phyloP scores from a whole-genome alignment of 1,140 invertebrate species.

The Zaprionus nigranus region DNA sequence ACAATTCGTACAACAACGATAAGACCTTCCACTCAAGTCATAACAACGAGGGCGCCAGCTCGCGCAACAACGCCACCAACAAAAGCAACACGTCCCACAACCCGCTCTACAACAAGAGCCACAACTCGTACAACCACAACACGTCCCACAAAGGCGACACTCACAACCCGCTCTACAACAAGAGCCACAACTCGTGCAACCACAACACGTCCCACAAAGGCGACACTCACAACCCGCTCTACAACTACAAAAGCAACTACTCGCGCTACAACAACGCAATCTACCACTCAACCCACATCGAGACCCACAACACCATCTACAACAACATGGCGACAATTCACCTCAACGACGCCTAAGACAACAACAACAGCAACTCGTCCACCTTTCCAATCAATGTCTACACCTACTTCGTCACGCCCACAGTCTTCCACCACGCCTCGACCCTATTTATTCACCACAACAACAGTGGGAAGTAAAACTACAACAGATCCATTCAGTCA shows the following conservation, averaged over 20 bases:
- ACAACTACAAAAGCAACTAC: slow-evolving; percentile 18
- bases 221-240: background rate
- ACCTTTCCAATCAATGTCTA: background rate
- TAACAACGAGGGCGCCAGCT: background rate
- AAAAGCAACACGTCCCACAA: background rate
- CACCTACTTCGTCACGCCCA: background rate
- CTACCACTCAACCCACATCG: background rate
- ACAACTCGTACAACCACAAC: slow-evolving; percentile 1
- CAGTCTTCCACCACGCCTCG: slow-evolving; percentile 54
- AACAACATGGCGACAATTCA: slow-evolving; percentile 17
- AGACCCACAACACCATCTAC: slow-evolving; percentile 12
- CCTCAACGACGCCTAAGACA: slow-evolving; percentile 11
- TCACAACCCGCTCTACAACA: slow-evolving; percentile 6
- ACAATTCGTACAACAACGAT: too few species aligned
- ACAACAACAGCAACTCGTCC: background rate
- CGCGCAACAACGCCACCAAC: background rate
- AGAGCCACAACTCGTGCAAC: slow-evolving; percentile 1
- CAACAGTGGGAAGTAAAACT: slow-evolving; percentile 34
- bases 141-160: background rate
- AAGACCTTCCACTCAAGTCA: background rate
- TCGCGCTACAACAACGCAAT: slow-evolving; percentile 3
- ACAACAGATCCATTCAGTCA: slow-evolving; percentile 61
- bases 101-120: background rate
- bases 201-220: background rate
- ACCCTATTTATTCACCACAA: slow-evolving; percentile 63